Percentiles rank a stretch among this genome's conserved stretches.
phyloP scores from a whole-genome alignment of 1,140 invertebrate genomes.

The Cardiocondyla obscurior region DNA sequence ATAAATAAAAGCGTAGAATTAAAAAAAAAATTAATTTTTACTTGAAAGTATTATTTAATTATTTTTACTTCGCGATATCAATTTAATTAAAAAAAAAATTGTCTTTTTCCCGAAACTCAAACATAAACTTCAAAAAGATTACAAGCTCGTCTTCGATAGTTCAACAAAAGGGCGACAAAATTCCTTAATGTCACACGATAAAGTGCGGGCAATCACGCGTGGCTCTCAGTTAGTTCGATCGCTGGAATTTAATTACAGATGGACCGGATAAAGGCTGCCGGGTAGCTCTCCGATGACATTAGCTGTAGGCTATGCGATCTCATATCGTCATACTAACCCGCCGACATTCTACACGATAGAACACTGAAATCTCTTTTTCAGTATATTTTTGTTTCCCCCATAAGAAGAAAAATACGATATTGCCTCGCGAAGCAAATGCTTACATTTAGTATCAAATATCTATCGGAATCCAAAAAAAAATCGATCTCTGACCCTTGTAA shows the following conservation, averaged over 20 bases:
- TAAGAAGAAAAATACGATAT: not conserved
- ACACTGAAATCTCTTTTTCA: slow-evolving; percentile 19
- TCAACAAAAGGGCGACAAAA: slow-evolving; percentile 41
- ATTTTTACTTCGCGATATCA: not conserved
- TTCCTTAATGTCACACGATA: slow-evolving; percentile 32
- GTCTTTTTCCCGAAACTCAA: not conserved
- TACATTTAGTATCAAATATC: not conserved
- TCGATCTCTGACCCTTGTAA: no score
- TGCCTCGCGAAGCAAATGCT: not conserved
- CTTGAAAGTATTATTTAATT: not conserved
- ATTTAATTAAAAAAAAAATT: not conserved
- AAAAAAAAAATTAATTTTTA: not conserved
- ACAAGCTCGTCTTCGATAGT: not conserved
- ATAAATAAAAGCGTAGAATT: not conserved
- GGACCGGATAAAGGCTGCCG: slow-evolving; percentile 31
- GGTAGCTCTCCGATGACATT: slow-evolving; percentile 34
- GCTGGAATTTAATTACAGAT: slow-evolving; percentile 60
- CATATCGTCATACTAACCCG: slow-evolving; percentile 20
- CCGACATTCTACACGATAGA: not conserved
- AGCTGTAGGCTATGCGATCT: slow-evolving; percentile 39
- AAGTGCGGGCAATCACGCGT: slow-evolving; percentile 57
- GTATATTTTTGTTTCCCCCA: not conserved
- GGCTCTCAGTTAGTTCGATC: slow-evolving; percentile 41
- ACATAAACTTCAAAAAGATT: not conserved
- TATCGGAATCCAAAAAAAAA: not conserved